Percentiles rank a stretch among this genome's conserved stretches.
Evolutionary conservation across 2,113 vertebrate genomes (phyloP).

Genomic region (Pan troglodytes): DNA sequence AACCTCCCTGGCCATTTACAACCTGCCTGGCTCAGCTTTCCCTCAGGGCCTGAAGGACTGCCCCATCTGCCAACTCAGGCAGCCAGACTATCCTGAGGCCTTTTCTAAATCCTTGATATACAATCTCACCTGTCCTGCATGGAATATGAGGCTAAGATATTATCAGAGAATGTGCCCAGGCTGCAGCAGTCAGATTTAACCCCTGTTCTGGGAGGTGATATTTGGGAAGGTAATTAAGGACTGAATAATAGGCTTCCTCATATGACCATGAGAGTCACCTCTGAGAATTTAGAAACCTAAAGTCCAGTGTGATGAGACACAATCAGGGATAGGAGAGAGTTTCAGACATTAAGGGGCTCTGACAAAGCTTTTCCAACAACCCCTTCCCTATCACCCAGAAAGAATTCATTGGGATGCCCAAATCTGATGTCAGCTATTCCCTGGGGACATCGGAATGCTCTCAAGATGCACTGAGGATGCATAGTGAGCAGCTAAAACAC

Average conservation of each 20-base stretch:
- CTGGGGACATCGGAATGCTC: neutral
- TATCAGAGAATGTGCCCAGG: neutral
- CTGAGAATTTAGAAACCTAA: neutral
- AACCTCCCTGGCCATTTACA: constrained; percentile 28
- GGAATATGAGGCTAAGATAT: neutral
- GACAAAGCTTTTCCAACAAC: neutral
- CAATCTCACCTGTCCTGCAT: neutral
- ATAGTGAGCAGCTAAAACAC: neutral
- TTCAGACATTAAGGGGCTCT: neutral
- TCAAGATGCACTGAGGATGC: neutral
- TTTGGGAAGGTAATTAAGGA: neutral
- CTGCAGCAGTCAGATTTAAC: neutral
- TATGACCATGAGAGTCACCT: neutral
- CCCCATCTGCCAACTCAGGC: neutral
- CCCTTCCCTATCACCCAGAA: neutral
- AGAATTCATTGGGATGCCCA: neutral
- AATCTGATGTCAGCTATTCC: neutral
- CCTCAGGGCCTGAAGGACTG: neutral
- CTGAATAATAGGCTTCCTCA: neutral
- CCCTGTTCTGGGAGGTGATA: neutral
- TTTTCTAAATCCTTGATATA: neutral
- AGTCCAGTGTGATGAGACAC: neutral
- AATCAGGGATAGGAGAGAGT: neutral
- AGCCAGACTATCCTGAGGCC: neutral
- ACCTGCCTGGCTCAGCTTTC: constrained; percentile 8